Base-by-base conservation (phyloP, 2,113 vertebrate genomes). In the Charadrius vociferus region DNA sequence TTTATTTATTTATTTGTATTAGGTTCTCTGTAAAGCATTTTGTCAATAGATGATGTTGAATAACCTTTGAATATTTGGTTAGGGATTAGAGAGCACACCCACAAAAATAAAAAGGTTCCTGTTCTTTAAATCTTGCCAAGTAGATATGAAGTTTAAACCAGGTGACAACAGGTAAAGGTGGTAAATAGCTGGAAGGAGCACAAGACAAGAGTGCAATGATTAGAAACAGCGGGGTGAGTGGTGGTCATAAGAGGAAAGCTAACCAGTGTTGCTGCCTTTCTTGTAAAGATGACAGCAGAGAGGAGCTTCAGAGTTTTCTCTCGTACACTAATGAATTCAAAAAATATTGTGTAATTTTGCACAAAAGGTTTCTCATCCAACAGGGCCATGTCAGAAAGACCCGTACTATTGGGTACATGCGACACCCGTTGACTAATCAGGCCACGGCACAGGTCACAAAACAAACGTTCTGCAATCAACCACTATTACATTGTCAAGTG, bases 341-440 rank as follows among this genome's bases (percentile, higher is more conserved):
- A 61, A 83, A 49, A 6, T 1, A 2, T 12, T 5, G 3, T 2
- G 8, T 6, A 41, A 34, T 86, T 94, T 80, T 63, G 2, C 11
- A 59, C 4, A 26, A 79, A 45, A 79, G 0, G 1, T 67, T 56
- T 26, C 14, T 56, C 8, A 65, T 14, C 4, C 7, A n/a, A n/a
- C 5, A 65, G 3, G 13, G 3, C 4, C 1, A 1, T 9, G 32
- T 21, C 43, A 47, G 24, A 77, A 9, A 36, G 23, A 53, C 19
- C 14, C 5, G 14, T 55, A 9, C 2, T 34, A 3, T 3, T 26
- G 4, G 10, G 14, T 9, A 43, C 1, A 2, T 3, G 3, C 1
- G 6, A 20, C 22, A 30, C 5, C 26, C 23, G 3, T n/a, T 55
- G 55, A 72, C 6, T 72, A 61, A 83, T 13, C 14, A n/a, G 23